phyloP scores from a whole-genome alignment of 2,888 invertebrate genomes.

The Callimorpha dominula region DNA sequence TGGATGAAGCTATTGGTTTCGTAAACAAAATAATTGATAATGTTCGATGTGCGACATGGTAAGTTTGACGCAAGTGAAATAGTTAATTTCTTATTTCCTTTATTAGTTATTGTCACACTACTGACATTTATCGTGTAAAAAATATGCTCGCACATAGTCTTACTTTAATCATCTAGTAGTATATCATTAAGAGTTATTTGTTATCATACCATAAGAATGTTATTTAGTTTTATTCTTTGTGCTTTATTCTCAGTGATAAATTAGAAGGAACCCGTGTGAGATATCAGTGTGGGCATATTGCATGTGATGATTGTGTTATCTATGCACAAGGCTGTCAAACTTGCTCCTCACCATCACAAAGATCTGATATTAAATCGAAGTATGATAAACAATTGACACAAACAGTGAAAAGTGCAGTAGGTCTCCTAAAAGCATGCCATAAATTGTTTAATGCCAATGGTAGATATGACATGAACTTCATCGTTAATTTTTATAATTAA shows the following conservation, averaged over 20 bases:
- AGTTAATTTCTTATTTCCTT: not conserved
- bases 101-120: not conserved
- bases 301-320: conserved; percentile 68
- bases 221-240: conserved; percentile 1
- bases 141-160: not conserved
- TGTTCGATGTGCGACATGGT: conserved; percentile 72
- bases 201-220: not conserved
- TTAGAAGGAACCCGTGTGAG: conserved; percentile 60
- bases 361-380: conserved; percentile 32
- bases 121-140: not conserved
- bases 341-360: conserved; percentile 60
- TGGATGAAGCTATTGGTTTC: conserved; percentile 60
- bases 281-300: conserved; percentile 73
- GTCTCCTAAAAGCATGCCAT: conserved; percentile 65
- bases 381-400: conserved; percentile 60
- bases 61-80: conserved; percentile 34
- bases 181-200: not conserved
- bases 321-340: conserved; percentile 59
- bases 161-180: not conserved
- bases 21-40: conserved; percentile 66
- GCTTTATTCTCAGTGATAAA: conserved; percentile 65
- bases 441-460: conserved; percentile 71
- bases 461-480: conserved; percentile 35
- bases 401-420: conserved; percentile 60
- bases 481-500: conserved; percentile 10